phyloP scores from a whole-genome alignment of 2,797 vertebrate species.

The Balearica regulorum region DNA sequence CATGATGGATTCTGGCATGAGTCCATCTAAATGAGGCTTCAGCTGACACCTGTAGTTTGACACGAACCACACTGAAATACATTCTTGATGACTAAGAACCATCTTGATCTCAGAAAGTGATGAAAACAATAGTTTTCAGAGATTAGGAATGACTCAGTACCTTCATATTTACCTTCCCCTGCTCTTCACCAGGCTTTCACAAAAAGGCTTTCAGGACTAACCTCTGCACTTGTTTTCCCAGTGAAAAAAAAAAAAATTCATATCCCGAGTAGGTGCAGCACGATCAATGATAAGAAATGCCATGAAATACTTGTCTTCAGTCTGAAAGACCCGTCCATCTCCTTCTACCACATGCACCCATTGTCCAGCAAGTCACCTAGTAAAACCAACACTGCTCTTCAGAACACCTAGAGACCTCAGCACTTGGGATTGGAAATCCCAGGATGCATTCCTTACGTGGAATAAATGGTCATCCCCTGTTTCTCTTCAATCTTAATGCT shows the following conservation, averaged over 20 bases:
- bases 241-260: background rate
- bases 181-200: background rate
- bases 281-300: background rate
- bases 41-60: background rate
- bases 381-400: background rate
- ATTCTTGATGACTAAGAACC: background rate
- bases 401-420: background rate
- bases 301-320: background rate
- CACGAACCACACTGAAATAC: background rate
- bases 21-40: background rate
- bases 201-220: background rate
- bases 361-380: background rate
- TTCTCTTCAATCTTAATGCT: constrained; percentile 83
- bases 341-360: background rate
- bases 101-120: background rate
- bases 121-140: background rate
- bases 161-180: background rate
- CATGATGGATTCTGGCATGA: background rate
- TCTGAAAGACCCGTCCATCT: background rate
- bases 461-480: constrained; percentile 85
- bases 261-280: background rate
- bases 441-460: constrained; percentile 74
- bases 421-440: background rate
- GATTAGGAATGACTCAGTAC: background rate
- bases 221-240: background rate